These are phyloP conservation scores for Agrilus cyanescens DNA, from an alignment of 2,888 invertebrate genomes.

Conservation along the genomic window DNA sequence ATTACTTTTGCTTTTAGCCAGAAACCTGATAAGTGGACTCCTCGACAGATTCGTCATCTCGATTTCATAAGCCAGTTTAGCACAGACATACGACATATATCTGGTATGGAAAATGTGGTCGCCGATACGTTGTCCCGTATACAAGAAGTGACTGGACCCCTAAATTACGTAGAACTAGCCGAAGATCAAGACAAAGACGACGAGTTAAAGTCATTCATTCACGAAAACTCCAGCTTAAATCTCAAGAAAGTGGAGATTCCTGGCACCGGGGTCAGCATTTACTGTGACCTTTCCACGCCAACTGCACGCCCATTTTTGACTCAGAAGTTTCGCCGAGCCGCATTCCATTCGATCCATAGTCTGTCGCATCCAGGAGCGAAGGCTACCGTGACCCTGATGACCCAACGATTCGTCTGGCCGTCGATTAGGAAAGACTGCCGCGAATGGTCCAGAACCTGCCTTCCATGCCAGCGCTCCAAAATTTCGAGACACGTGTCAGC, in stretches of 20 bases:
- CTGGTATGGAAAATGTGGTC: conserved; percentile 23
- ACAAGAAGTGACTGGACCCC: conserved; percentile 11
- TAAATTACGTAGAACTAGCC: conserved; percentile 8
- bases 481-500: conserved; percentile 11
- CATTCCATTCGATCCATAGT: conserved; percentile 16
- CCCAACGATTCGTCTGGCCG: conserved; percentile 17
- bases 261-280: neutral
- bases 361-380: conserved; percentile 15
- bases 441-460: conserved; percentile 13
- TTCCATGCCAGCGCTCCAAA: conserved; percentile 16
- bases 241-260: too few relatives aligned
- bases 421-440: conserved; percentile 10
- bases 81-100: too few relatives aligned
- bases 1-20: too few relatives aligned
- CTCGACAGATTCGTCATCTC: neutral
- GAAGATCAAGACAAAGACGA: conserved; percentile 23
- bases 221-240: too few relatives aligned
- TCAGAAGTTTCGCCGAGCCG: too few relatives aligned
- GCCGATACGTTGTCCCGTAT: conserved; percentile 25
- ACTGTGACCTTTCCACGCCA: too few relatives aligned
- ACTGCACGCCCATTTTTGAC: too few relatives aligned
- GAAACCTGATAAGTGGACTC: too few relatives aligned
- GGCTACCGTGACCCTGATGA: conserved; percentile 8
- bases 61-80: conserved; percentile 23
- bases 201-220: too few relatives aligned